Base-by-base conservation (phyloP, 2,797 vertebrate species). In the Novumbra hubbsi region DNA sequence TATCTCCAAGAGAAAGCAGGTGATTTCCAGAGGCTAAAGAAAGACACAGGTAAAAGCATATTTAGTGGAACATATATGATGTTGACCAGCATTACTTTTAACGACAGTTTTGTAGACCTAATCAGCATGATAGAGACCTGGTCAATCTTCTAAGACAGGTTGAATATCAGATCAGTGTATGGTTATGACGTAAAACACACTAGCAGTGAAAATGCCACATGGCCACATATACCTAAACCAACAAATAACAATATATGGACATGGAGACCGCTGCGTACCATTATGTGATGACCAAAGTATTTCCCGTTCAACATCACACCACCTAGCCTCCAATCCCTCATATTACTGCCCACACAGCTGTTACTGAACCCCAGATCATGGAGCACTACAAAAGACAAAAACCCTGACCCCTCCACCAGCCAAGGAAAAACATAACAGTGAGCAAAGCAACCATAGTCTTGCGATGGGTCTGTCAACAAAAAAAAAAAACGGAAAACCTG, bases 401-500 rank as follows among this genome's bases (percentile, higher is more conserved):
- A 75, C 77, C 30, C 38, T 30, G 45, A 27, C 30, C 70, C 14
- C 66, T 55, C 52, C 66, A 27, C 48, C 67, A 69, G 15, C 24
- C 12, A 49, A 38, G 8, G 78, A 21, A 76, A 60, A 3, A 63
- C 68, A 82, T 82, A 86, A 28, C 30, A 80, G 72, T 68, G 27
- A 57, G 78, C 12, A 48, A 75, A 67, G 41, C 32, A 57, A 9
- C 48, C 57, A 7, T 17, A 14, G 45, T 70, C 73, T 76, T 68
- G 30, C 55, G 41, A 71, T 52, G 75, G 70, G 62, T 69, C 2
- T 62, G 79, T 76, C 72, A 73, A n/a, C n/a, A n/a, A n/a, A n/a
- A n/a, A n/a, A n/a, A n/a, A 21, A 81, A 80, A 48, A 63, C 64
- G 57, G 21, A 81, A 78, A 63, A 63, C 67, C 68, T 74, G 78